Evolutionary conservation across 1,140 invertebrate species (phyloP).

Genomic region (Drosophila yakuba): DNA sequence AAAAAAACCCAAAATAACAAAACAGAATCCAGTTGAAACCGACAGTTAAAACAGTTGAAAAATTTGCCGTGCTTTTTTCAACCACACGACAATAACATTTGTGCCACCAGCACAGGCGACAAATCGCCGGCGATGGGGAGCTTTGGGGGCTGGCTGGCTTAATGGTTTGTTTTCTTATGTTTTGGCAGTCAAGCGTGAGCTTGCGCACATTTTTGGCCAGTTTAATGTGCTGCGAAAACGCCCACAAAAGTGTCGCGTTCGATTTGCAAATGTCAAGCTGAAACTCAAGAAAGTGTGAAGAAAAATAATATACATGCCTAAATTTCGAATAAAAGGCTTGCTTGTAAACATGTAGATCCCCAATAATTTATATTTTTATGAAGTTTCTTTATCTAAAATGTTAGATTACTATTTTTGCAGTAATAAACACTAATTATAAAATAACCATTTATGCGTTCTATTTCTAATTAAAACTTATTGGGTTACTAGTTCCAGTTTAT

Average conservation of each 20-base stretch:
- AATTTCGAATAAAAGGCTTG: no score
- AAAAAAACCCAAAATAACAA: conserved; percentile 22
- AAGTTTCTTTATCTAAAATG: no score
- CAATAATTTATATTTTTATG: no score
- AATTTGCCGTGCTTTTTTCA: conserved; percentile 29
- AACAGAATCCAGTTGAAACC: conserved; percentile 49
- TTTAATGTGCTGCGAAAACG: neutral
- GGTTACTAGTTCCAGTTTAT: no score
- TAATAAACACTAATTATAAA: no score
- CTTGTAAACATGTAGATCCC: no score
- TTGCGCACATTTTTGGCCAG: conserved; percentile 17
- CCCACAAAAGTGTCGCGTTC: conserved; percentile 5
- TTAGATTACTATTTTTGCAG: no score
- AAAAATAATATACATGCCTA: no score
- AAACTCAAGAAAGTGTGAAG: neutral
- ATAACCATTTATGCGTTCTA: no score
- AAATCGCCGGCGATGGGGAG: conserved; percentile 12
- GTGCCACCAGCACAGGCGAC: conserved; percentile 61
- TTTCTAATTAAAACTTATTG: no score
- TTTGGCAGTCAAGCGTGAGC: conserved; percentile 38
- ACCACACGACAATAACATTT: conserved; percentile 70
- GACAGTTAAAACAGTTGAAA: conserved; percentile 51
- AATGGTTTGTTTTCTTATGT: conserved; percentile 37
- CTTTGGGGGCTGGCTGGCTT: conserved; percentile 4
- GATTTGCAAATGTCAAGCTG: neutral